phyloP scores from a whole-genome alignment of 1,140 invertebrate species.

The Diachasmimorpha longicaudata region DNA sequence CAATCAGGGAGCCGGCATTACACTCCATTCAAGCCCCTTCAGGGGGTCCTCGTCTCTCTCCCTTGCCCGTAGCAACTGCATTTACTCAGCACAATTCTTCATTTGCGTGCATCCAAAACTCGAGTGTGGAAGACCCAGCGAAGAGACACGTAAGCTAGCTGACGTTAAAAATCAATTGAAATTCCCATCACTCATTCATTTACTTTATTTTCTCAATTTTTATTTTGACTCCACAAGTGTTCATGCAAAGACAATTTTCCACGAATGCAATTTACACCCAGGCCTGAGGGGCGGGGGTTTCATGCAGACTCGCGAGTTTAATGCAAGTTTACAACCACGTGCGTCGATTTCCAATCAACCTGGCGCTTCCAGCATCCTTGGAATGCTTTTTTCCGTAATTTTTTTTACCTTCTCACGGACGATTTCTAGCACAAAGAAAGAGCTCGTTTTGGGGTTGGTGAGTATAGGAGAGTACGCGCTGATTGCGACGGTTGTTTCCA shows the following conservation, averaged over 20 bases:
- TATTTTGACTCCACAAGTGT: background rate
- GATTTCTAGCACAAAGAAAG: conserved; percentile 18
- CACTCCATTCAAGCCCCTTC: conserved; percentile 58
- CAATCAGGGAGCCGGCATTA: conserved; percentile 60
- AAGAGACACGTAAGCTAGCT: background rate
- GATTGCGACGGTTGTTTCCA: conserved; percentile 34
- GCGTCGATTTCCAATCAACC: conserved; percentile 18
- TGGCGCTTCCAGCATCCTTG: background rate
- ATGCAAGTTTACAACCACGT: conserved; percentile 30
- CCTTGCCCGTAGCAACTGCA: conserved; percentile 28
- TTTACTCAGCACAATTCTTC: conserved; percentile 59
- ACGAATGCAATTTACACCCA: background rate
- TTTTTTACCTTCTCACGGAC: background rate
- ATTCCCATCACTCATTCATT: background rate
- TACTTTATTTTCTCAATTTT: background rate
- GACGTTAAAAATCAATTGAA: background rate
- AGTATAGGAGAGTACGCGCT: background rate
- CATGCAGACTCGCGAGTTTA: background rate
- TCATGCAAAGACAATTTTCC: background rate
- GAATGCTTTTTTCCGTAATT: conserved; percentile 7
- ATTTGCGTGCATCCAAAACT: conserved; percentile 60
- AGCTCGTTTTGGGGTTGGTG: conserved; percentile 13
- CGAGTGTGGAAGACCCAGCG: background rate
- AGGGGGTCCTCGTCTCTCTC: conserved; percentile 29
- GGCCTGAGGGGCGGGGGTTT: too few species aligned